Conservation (phyloP, 2,888 invertebrate species). For the Parelbella ahira region DNA sequence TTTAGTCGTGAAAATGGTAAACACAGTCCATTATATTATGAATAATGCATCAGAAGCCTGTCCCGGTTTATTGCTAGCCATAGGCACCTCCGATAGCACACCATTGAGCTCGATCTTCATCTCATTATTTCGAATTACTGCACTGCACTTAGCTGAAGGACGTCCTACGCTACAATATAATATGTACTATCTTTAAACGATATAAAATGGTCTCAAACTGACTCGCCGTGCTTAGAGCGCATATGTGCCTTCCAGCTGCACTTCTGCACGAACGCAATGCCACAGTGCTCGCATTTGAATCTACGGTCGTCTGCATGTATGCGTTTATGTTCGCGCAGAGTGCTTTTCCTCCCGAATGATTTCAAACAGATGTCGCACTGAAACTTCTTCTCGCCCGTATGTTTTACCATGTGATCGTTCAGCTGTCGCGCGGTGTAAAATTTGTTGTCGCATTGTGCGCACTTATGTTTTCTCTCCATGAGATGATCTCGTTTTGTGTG, state of each 20-base stretch:
- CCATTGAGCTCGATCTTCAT: no score
- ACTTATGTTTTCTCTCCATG: conserved; percentile 34
- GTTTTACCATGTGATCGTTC: conserved; percentile 48
- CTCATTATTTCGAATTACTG: no score
- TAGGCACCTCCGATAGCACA: no score
- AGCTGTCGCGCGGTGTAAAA: conserved; percentile 45
- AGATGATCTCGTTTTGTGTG: conserved; percentile 41
- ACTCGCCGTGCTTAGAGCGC: conserved; percentile 37
- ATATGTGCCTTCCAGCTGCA: conserved; percentile 41
- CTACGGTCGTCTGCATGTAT: conserved; percentile 42
- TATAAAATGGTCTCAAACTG: no score
- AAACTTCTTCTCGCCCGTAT: conserved; percentile 39
- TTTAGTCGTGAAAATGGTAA: no score
- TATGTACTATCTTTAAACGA: no score
- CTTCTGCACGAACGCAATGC: conserved; percentile 41
- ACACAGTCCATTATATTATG: no score
- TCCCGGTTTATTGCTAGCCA: no score
- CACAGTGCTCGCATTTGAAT: conserved; percentile 41
- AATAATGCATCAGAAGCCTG: no score
- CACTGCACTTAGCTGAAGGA: no score
- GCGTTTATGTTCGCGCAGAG: conserved; percentile 45
- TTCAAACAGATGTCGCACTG: conserved; percentile 39
- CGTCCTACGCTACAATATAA: no score
- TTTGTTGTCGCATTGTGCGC: conserved; percentile 32
- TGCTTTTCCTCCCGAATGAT: conserved; percentile 34